phyloP scores from a whole-genome alignment of 2,113 vertebrate genomes.

The Istiophorus platypterus region DNA sequence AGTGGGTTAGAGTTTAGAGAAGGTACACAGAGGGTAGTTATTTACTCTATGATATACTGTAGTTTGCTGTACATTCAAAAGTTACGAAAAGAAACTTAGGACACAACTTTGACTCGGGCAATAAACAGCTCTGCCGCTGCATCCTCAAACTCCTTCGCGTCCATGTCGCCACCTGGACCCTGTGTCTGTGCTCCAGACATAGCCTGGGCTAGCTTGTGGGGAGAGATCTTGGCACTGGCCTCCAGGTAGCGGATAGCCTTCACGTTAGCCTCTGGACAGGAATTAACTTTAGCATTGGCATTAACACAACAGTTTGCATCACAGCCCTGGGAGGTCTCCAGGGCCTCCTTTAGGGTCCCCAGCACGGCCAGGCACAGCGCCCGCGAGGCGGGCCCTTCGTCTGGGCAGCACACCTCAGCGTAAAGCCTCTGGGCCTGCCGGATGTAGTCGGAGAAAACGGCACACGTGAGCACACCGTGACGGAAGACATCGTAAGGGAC shows the following conservation, averaged over 20 bases:
- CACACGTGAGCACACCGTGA: constrained; percentile 91
- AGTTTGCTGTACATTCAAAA: constrained; percentile 13
- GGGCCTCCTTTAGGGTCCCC: constrained; percentile 88
- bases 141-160: constrained; percentile 91
- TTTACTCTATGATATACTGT: constrained; percentile 14
- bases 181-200: constrained; percentile 85
- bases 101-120: constrained; percentile 89
- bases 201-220: constrained; percentile 86
- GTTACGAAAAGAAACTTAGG: constrained; percentile 70
- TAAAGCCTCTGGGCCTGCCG: constrained; percentile 89
- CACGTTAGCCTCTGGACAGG: constrained; percentile 82
- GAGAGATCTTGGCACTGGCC: constrained; percentile 91
- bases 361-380: constrained; percentile 88
- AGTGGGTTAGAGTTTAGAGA: constrained; percentile 8
- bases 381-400: constrained; percentile 79
- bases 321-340: constrained; percentile 79
- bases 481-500: constrained; percentile 93
- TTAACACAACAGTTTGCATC: constrained; percentile 58
- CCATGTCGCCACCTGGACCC: constrained; percentile 84
- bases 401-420: constrained; percentile 81
- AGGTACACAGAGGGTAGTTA: neutral
- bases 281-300: constrained; percentile 49
- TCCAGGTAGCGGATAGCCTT: constrained; percentile 86
- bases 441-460: constrained; percentile 92
- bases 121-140: constrained; percentile 91